Evolutionary conservation across 64 coral and sea anemone species (phyloP), one percentile per base, ranked within the genome.

Genomic region (Pachyseris speciosa): DNA sequence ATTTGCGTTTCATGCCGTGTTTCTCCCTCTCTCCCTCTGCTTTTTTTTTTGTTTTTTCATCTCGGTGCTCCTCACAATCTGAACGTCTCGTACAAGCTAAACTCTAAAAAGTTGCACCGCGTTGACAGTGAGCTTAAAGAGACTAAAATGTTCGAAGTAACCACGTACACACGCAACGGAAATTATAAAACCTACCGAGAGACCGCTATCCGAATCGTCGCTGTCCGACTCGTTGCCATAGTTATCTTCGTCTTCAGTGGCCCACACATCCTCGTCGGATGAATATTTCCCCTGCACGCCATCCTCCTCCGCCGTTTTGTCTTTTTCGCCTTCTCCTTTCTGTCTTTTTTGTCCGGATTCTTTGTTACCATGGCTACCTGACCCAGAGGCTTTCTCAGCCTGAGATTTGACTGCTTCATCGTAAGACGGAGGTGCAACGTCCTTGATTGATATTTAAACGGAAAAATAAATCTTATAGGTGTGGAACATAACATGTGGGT

Each of bases 161-260:
- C 43, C 43, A 6, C 43, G 43, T 45, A 4, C 11, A 11, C 0
- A 15, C 2, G 13, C 27, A 17, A 16, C 16, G 3, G 12, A 26
- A 25, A 5, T 25, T 25, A 5, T 20, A 3, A 61, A 25, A 53
- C 77, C 2, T 80, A 80, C 77, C 77, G 33, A 39, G 12, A 7
- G 48, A 37, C 33, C 24, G 31, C 6, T 20, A 19, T 80, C 25
- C 1, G n/a, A 59, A 16, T 80, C 77, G 1, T 80, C 77, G 17
- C 77, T 80, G 52, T 80, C 77, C 28, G 77, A 61, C 1, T 80
- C 77, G 77, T 60, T 80, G 17, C 36, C 77, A 1, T 61, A 44
- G 30, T 60, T n/a, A 26, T 80, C 77, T 60, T 80, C 77, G 36
- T 80, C 77, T 80, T 80, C 77, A 15, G 77, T 80, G 34, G 77